A percentile compares a stretch with the other conserved stretches of the same genome.
Conservation (phyloP, 2,888 invertebrate species). For the Drosophila meridionalis region DNA sequence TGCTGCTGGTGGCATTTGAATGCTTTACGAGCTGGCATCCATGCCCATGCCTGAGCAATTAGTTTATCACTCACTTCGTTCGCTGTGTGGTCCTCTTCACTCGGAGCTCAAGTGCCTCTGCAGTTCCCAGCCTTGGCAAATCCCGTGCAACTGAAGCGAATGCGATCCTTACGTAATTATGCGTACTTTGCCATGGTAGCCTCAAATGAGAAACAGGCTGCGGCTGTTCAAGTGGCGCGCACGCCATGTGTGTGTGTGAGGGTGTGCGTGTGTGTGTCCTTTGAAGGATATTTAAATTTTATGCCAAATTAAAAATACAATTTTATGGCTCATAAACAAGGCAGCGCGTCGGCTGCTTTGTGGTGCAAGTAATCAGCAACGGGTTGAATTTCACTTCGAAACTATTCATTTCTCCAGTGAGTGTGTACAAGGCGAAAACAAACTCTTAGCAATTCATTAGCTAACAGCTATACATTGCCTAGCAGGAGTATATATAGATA, state of each 20-base stretch:
- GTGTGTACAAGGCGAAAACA: background rate
- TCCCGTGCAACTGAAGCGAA: slow-evolving; percentile 35
- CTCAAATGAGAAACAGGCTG: slow-evolving; percentile 26
- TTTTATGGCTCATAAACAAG: slow-evolving; percentile 68
- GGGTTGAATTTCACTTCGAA: slow-evolving; percentile 50
- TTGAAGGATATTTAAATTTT: slow-evolving; percentile 71
- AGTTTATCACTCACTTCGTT: slow-evolving; percentile 72
- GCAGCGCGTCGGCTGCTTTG: slow-evolving; percentile 27
- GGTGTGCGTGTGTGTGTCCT: slow-evolving; percentile 46
- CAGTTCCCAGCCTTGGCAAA: slow-evolving; percentile 37
- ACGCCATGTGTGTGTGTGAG: slow-evolving; percentile 27
- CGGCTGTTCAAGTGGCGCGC: slow-evolving; percentile 55
- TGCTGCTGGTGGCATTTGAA: slow-evolving; percentile 47
- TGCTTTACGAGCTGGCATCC: slow-evolving; percentile 60
- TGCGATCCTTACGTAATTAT: slow-evolving; percentile 64
- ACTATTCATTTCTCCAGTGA: slow-evolving; percentile 9
- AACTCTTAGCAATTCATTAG: slow-evolving; percentile 52
- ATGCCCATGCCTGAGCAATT: slow-evolving; percentile 59
- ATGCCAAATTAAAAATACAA: slow-evolving; percentile 76
- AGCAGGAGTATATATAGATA: slow-evolving; percentile 12
- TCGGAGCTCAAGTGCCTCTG: slow-evolving; percentile 58
- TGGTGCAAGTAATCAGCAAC: slow-evolving; percentile 53
- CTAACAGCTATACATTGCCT: slow-evolving; percentile 40
- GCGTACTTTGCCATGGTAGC: slow-evolving; percentile 62
- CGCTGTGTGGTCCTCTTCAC: slow-evolving; percentile 65